A percentile compares a stretch with the other conserved stretches of the same genome.
Evolutionary conservation across 2,113 vertebrate genomes (phyloP).

Genomic region (Psettodes erumei): DNA sequence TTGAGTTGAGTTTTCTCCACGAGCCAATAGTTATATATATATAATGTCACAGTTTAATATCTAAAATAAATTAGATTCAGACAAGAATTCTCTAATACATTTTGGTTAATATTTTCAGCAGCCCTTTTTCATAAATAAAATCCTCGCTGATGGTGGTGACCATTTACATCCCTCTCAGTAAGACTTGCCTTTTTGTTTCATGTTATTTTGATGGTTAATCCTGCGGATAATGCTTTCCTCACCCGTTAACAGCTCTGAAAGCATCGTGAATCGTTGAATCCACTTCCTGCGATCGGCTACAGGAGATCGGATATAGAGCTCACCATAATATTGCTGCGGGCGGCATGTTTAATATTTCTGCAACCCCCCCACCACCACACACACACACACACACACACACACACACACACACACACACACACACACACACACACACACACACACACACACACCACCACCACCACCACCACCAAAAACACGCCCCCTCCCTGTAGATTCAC

Average conservation of each 20-base stretch:
- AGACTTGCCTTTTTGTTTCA: conserved; percentile 18
- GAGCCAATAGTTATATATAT: not conserved
- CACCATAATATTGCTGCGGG: conserved; percentile 47
- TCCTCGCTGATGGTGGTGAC: not conserved
- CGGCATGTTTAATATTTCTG: conserved; percentile 66
- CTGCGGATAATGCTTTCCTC: conserved; percentile 40
- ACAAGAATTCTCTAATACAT: no score
- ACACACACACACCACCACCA: no score
- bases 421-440: no score
- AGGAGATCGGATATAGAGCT: conserved; percentile 55
- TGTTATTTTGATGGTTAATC: conserved; percentile 36
- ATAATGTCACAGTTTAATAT: no score
- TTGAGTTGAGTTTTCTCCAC: no score
- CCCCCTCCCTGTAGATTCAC: conserved; percentile 54
- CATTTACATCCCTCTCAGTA: not conserved
- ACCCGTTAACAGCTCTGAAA: conserved; percentile 38
- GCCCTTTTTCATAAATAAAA: not conserved
- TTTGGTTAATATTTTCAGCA: not conserved
- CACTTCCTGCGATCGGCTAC: conserved; percentile 35
- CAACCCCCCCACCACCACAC: conserved; percentile 24
- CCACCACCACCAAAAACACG: conserved; percentile 42
- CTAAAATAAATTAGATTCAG: no score
- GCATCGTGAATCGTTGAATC: conserved; percentile 27
- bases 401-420: no score
- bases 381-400: no score